A percentile compares a stretch with the other conserved stretches of the same genome.
These are phyloP conservation scores for Palythoa grandis DNA, from an alignment of 92 coral and sea anemone genomes.

Conservation along the genomic window DNA sequence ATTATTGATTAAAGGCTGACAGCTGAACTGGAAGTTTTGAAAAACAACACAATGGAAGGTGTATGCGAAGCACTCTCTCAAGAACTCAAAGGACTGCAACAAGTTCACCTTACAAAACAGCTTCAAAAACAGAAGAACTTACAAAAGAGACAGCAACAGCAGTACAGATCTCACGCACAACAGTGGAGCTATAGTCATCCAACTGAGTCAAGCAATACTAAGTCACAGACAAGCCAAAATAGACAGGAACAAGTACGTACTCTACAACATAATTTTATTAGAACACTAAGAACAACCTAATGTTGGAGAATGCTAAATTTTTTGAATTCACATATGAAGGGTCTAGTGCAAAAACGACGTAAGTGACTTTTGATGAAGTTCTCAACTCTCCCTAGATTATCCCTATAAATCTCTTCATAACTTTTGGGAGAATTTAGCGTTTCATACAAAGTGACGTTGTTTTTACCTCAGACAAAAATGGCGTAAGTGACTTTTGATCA, in stretches of 20 bases:
- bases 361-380: no score
- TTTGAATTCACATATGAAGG: no score
- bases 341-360: no score
- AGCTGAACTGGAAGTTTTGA: constrained; percentile 74
- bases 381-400: no score
- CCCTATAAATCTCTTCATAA: no score
- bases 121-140: constrained; percentile 60
- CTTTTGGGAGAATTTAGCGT: no score
- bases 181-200: constrained; percentile 27
- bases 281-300: no score
- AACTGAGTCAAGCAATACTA: background rate
- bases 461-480: no score
- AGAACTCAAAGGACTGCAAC: constrained; percentile 75
- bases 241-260: background rate
- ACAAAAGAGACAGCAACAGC: constrained; percentile 38
- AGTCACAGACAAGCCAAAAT: constrained; percentile 12
- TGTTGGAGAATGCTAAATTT: no score
- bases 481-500: no score
- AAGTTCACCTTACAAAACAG: constrained; percentile 58
- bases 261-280: no score
- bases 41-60: constrained; percentile 74
- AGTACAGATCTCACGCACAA: constrained; percentile 16
- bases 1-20: constrained; percentile 43
- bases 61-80: constrained; percentile 75
- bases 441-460: no score